A percentile compares a stretch with the other conserved stretches of the same genome.
Evolutionary conservation across 1,140 invertebrate genomes (phyloP).

Genomic region (Meloidogyne exigua): DNA sequence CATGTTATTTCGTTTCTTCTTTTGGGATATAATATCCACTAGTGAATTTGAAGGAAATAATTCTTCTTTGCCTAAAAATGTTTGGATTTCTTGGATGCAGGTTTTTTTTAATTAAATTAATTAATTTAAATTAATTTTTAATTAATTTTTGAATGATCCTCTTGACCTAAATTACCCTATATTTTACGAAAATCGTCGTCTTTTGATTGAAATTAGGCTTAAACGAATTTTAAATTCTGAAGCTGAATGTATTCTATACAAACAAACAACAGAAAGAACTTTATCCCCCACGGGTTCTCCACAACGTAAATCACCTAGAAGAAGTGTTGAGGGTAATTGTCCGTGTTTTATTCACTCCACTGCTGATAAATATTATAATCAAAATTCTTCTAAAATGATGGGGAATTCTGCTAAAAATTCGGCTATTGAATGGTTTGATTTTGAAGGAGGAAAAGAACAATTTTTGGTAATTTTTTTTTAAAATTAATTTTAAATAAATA

Average conservation of each 20-base stretch:
- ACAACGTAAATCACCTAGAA: background rate
- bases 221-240: conserved; percentile 12
- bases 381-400: background rate
- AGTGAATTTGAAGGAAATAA: conserved; percentile 43
- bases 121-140: background rate
- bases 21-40: conserved; percentile 48
- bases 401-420: conserved; percentile 34
- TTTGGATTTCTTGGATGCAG: conserved; percentile 46
- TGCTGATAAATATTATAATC: background rate
- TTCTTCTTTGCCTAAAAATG: conserved; percentile 44
- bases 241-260: background rate
- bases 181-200: conserved; percentile 44
- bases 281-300: background rate
- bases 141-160: conserved; percentile 40
- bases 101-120: background rate
- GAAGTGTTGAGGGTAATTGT: background rate
- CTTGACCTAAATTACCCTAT: conserved; percentile 41
- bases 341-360: conserved; percentile 12
- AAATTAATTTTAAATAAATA: background rate
- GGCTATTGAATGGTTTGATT: conserved; percentile 9
- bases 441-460: conserved; percentile 12
- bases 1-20: conserved; percentile 51
- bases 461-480: conserved; percentile 12
- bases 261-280: background rate
- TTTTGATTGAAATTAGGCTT: conserved; percentile 44